Base-by-base conservation (phyloP, 2,888 invertebrate genomes). In the Hyalella azteca region DNA sequence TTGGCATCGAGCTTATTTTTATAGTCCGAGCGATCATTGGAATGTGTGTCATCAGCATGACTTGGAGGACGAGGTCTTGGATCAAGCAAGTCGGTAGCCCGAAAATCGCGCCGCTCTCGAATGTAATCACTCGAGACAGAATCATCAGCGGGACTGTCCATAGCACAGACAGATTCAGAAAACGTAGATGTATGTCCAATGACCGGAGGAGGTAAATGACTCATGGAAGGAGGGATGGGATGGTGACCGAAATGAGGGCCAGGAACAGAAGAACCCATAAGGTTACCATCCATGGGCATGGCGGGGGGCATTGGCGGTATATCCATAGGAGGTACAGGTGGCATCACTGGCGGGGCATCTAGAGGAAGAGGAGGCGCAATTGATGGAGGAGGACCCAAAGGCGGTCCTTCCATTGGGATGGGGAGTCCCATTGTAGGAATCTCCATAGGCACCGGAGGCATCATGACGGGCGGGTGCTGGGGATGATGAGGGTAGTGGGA, bases 281-380 rank as follows among this genome's bases (percentile, higher is more conserved):
- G 48, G 9, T 11, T 9, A 36, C 49, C 49, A 26, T 48, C 49
- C 76, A 49, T 7, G 4, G 48, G 76, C 26, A 36, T 49, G 15
- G 36, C 13, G n/a, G n/a, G 48, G 1, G 40, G 13, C 13, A 49
- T 49, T 26, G 76, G 76, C 26, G 45, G 48, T n/a, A n/a, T 26
- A 1, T 48, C 41, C 45, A 48, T 45, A 3, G 41, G 75, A 1
- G 75, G 36, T 22, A 36, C 36, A 3, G 39, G 75, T 29, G 48
- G 75, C 39, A 48, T 75, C 45, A 75, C 45, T n/a, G 75, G 48
- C 5, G 29, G 66, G 7, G 36, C 66, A 29, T 66, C 66, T 3
- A 66, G 60, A 13, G 78, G 78, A 29, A 32, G 49, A 41, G 60
- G 78, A 32, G 59, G 78, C 1, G 78, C 66, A 9, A 66, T 32